A percentile compares a stretch with the other conserved stretches of the same genome.
Conservation (phyloP, 2,888 invertebrate species). For the Zygaena filipendulae region DNA sequence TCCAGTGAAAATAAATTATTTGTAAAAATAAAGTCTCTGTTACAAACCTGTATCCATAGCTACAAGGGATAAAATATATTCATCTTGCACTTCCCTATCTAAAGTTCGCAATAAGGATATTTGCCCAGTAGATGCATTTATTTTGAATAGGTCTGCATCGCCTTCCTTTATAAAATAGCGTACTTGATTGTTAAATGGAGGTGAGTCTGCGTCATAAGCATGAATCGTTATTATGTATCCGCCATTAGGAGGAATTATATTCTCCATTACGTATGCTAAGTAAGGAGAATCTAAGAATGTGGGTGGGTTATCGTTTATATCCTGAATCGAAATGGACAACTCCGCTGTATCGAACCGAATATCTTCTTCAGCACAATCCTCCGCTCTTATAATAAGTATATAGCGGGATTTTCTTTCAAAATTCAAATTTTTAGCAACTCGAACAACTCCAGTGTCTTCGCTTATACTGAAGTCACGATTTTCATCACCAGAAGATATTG, state of each 20-base stretch:
- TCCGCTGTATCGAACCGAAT: conserved; percentile 81
- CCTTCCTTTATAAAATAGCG: conserved; percentile 95
- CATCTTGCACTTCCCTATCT: conserved; percentile 86
- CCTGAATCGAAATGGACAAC: conserved; percentile 85
- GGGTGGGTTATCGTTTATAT: conserved; percentile 95
- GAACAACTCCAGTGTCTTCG: conserved; percentile 90
- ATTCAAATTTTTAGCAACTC: conserved; percentile 93
- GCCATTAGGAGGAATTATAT: conserved; percentile 82
- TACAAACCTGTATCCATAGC: conserved; percentile 98
- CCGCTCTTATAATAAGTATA: conserved; percentile 84
- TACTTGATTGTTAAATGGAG: conserved; percentile 89
- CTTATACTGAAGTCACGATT: conserved; percentile 92
- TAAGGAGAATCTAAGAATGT: conserved; percentile 96
- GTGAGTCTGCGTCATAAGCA: conserved; percentile 92
- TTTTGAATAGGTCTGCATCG: conserved; percentile 89
- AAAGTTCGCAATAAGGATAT: conserved; percentile 85
- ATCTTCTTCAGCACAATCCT: conserved; percentile 85
- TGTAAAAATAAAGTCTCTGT: too few species aligned
- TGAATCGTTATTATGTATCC: conserved; percentile 85
- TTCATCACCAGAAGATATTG: conserved; percentile 88
- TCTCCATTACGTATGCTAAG: conserved; percentile 93
- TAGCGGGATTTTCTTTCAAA: conserved; percentile 91
- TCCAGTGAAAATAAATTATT: too few species aligned
- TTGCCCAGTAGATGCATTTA: conserved; percentile 92
- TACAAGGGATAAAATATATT: conserved; percentile 86